Percentiles rank a stretch among this genome's conserved stretches.
phyloP scores from a whole-genome alignment of 2,113 vertebrate genomes.

The Paratilapia polleni region DNA sequence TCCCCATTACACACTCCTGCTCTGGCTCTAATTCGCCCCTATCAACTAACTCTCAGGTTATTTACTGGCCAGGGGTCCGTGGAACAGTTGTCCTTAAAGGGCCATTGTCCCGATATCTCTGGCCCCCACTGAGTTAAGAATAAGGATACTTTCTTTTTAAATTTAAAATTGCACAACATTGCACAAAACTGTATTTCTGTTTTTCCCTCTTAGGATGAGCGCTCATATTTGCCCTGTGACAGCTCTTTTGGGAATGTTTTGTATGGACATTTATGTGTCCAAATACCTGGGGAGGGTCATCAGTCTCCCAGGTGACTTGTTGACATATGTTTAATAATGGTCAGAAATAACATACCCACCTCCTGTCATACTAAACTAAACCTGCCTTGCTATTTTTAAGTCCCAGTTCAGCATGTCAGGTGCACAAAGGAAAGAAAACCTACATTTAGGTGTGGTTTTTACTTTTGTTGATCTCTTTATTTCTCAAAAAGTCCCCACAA shows the following conservation, averaged over 20 bases:
- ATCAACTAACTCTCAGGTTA: constrained; percentile 81
- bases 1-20: constrained; percentile 82
- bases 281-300: constrained; percentile 46
- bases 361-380: constrained; percentile 33
- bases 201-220: constrained; percentile 8
- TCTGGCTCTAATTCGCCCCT: constrained; percentile 81
- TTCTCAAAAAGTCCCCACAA: background rate
- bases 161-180: constrained; percentile 15
- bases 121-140: background rate
- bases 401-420: background rate
- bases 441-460: background rate
- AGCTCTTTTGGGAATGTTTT: constrained; percentile 33
- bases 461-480: background rate
- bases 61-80: constrained; percentile 74
- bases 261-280: constrained; percentile 34
- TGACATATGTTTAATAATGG: constrained; percentile 52
- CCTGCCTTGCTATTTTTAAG: constrained; percentile 15
- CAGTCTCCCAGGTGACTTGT: constrained; percentile 38
- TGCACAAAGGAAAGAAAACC: background rate
- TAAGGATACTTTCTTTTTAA: constrained; percentile 8
- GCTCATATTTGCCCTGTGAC: constrained; percentile 22
- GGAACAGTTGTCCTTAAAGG: constrained; percentile 71
- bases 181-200: constrained; percentile 22
- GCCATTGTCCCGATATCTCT: constrained; percentile 41
- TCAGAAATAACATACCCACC: constrained; percentile 60